Evolutionary conservation across 1,140 invertebrate species (phyloP).

Genomic region (Drosophila busckii): DNA sequence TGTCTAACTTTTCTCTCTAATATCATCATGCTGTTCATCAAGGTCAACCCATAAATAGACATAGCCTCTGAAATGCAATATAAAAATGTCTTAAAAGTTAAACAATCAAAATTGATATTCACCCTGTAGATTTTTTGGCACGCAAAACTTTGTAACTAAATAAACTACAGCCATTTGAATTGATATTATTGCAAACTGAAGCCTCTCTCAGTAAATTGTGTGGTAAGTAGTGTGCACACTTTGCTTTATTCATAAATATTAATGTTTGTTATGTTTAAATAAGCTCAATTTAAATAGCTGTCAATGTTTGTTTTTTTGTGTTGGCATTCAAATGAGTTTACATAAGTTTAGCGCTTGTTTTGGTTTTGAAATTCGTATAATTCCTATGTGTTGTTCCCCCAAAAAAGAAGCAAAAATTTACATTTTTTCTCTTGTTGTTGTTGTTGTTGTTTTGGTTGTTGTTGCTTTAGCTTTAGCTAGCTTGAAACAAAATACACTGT

Average conservation of each 20-base stretch:
- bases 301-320: no score
- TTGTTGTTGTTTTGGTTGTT: conserved; percentile 30
- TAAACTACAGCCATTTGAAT: conserved; percentile 22
- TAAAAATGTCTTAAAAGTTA: no score
- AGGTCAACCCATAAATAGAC: no score
- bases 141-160: conserved; percentile 8
- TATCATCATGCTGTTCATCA: no score
- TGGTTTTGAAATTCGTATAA: conserved; percentile 77
- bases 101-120: conserved; percentile 9
- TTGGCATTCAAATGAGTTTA: conserved; percentile 29
- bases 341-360: conserved; percentile 33
- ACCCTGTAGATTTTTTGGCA: conserved; percentile 20
- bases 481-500: conserved; percentile 20
- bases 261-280: conserved; percentile 48
- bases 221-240: conserved; percentile 16
- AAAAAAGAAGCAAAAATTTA: conserved; percentile 57
- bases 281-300: conserved; percentile 53
- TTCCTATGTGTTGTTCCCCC: conserved; percentile 77
- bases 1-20: no score
- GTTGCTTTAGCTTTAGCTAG: conserved; percentile 9
- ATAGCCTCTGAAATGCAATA: no score
- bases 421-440: conserved; percentile 48
- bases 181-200: conserved; percentile 24
- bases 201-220: conserved; percentile 6
- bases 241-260: conserved; percentile 6